Percentiles rank a stretch among this genome's conserved stretches.
Conservation (phyloP, 2,888 invertebrate species). For the Oscheius sp. region DNA sequence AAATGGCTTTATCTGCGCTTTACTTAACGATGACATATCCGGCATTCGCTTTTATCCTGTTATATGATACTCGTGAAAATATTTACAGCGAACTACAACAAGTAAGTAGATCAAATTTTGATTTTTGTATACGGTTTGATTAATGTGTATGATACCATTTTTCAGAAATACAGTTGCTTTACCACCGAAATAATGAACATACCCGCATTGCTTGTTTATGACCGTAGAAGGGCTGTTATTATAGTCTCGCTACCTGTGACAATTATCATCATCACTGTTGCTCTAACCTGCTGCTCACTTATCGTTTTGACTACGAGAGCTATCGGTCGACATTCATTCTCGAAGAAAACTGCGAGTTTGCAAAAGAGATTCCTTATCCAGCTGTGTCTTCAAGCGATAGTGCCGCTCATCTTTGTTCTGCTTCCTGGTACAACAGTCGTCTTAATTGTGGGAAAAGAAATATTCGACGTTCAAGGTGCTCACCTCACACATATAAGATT, state of each 20-base stretch:
- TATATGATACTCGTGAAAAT: not conserved
- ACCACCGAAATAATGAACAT: not conserved
- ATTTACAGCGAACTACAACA: not conserved
- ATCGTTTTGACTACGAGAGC: constrained; percentile 6
- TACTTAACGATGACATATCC: constrained; percentile 2
- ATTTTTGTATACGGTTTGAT: not conserved
- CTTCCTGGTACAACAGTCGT: constrained; percentile 12
- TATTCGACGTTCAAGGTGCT: constrained; percentile 14
- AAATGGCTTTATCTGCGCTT: not conserved
- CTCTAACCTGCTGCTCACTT: not conserved
- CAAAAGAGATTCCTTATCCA: constrained; percentile 23
- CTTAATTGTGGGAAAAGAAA: constrained; percentile 1
- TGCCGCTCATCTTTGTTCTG: constrained; percentile 5
- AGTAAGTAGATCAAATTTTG: not conserved
- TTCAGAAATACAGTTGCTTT: constrained; percentile 17
- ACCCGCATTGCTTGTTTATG: constrained; percentile 21
- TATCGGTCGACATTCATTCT: not conserved
- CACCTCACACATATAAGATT: not conserved
- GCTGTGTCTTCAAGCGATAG: constrained; percentile 1
- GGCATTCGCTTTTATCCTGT: constrained; percentile 11
- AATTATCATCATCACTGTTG: constrained; percentile 6
- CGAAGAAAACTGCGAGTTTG: constrained; percentile 9
- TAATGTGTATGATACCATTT: not conserved
- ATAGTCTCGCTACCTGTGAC: not conserved
- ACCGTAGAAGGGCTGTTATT: not conserved